Conservation (phyloP, 2,888 invertebrate species). For the Pyrrhia umbra region DNA sequence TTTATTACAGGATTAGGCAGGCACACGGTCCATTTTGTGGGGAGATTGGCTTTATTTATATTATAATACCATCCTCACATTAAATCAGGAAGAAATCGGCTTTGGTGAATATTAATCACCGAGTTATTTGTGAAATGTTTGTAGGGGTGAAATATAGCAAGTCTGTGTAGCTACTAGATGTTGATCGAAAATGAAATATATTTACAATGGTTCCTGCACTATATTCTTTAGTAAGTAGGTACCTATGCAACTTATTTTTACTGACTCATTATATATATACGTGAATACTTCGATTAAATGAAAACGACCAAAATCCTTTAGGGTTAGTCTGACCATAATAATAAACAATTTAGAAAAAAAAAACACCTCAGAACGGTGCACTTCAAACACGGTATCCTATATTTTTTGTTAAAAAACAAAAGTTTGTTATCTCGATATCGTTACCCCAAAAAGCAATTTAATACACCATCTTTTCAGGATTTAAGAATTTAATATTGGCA, state of each 20-base stretch:
- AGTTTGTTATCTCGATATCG: constrained; percentile 49
- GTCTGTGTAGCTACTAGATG: neutral
- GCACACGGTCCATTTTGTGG: constrained; percentile 84
- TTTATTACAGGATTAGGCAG: constrained; percentile 88
- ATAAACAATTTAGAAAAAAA: neutral
- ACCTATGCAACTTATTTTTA: neutral
- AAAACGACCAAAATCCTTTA: no score
- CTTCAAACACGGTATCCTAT: constrained; percentile 20
- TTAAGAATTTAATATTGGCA: constrained; percentile 85
- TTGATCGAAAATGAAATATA: neutral
- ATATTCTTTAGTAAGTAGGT: no score
- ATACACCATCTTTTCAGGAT: constrained; percentile 73
- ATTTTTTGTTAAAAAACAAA: constrained; percentile 43
- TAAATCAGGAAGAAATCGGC: constrained; percentile 79
- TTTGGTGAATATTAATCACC: constrained; percentile 75
- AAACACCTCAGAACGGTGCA: constrained; percentile 24
- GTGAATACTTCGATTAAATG: no score
- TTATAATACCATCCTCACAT: constrained; percentile 78
- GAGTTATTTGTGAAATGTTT: constrained; percentile 60
- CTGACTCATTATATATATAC: no score
- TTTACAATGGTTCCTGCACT: neutral
- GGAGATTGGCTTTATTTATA: constrained; percentile 87
- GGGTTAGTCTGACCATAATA: no score
- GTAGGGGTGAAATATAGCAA: constrained; percentile 14
- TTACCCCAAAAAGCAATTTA: constrained; percentile 68